Evolutionary conservation across 2,888 invertebrate species (phyloP).

Genomic region (Idaea straminata): DNA sequence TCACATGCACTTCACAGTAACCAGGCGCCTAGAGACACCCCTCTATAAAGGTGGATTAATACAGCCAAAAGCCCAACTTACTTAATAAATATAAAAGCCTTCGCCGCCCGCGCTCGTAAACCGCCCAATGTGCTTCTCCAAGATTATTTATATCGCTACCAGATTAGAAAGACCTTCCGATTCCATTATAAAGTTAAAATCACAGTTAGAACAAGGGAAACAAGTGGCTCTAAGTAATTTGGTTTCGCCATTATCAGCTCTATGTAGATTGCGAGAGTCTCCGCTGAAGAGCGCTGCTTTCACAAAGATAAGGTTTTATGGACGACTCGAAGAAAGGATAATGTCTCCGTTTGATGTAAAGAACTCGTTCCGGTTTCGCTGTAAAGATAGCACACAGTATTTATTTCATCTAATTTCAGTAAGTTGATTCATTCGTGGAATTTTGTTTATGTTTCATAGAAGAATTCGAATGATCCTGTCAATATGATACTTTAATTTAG

Average conservation of each 20-base stretch:
- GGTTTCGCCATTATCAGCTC: conserved; percentile 74
- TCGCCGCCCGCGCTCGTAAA: conserved; percentile 74
- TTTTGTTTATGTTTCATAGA: conserved; percentile 5
- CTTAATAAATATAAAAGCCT: conserved; percentile 82
- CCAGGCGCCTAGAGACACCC: conserved; percentile 65
- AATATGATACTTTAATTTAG: neutral
- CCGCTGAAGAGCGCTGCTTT: conserved; percentile 73
- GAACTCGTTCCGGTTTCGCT: conserved; percentile 54
- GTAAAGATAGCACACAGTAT: conserved; percentile 54
- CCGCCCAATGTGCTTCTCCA: conserved; percentile 73
- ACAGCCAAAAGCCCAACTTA: conserved; percentile 79
- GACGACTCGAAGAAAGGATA: conserved; percentile 73
- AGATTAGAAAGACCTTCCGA: conserved; percentile 49
- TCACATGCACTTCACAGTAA: conserved; percentile 30
- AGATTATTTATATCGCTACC: conserved; percentile 75
- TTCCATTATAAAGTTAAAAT: conserved; percentile 57
- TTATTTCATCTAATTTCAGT: conserved; percentile 17
- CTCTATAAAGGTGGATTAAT: conserved; percentile 79
- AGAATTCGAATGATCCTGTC: neutral
- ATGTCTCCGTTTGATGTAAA: conserved; percentile 73
- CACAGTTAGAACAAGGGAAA: conserved; percentile 35
- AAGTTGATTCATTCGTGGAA: conserved; percentile 3
- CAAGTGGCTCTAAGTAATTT: conserved; percentile 43
- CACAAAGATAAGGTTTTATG: conserved; percentile 75
- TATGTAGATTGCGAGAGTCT: conserved; percentile 75